Base-by-base conservation (phyloP, 1,140 invertebrate genomes). In the Temnothorax longispinosus region DNA sequence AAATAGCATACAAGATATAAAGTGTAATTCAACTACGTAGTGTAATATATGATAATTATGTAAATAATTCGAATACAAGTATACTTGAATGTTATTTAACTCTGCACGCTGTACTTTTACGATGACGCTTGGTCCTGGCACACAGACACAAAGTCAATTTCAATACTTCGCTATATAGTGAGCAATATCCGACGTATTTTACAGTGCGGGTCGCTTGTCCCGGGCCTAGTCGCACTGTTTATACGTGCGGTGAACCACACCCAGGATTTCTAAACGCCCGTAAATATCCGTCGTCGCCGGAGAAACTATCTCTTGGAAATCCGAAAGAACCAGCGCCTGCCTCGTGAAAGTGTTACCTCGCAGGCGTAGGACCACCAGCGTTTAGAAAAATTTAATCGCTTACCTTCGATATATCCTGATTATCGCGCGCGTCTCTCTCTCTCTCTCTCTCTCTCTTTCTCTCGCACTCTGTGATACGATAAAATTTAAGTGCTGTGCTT, bases 231-330 rank as follows among this genome's bases (percentile, higher is more conserved):
- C 69, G 88, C 85, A 62, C 47, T 82, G 90, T 92, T 92, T 92
- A 93, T 89, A 91, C 85, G 88, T 81, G 90, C 85, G 81, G 88
- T 86, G 60, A 93, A 93, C 92, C 93, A 92, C 93, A 92, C 92
- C 93, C 91, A 88, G 90, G 87, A 87, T 89, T 90, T 89, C 93
- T 93, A 93, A 93, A 92, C 92, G 91, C 87, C 86, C 93, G 90
- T 93, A 93, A 93, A 93, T 93, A 92, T 93, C 88, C 76, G 38
- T 75, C 80, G 86, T 89, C 86, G 86, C 27, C 62, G 85, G 86
- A 78, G 89, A 92, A 89, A 91, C 85, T 89, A 86, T 91, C 84
- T 76, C 90, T 88, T 86, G 89, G 90, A 90, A 91, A 91, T 86
- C 50, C 87, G 60, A 81, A 89, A 90, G 88, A 89, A 85, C 82